Base-by-base conservation (phyloP, 2,888 invertebrate species). In the Oxystoma pomonae region DNA sequence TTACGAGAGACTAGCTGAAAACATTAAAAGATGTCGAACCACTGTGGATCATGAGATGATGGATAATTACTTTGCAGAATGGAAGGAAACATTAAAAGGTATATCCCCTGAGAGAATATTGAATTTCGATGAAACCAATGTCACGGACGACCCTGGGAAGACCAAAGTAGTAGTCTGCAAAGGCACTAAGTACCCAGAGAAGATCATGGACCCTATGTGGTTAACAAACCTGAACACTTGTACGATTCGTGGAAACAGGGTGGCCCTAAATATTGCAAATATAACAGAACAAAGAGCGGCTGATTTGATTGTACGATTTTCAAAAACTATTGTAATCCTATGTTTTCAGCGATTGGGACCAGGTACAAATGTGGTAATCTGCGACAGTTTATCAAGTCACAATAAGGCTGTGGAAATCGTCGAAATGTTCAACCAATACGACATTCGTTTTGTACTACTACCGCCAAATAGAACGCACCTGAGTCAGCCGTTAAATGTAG, bases 11-110 rank as follows among this genome's bases (percentile, higher is more conserved):
- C 52, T 67, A 21, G 52, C 62, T 55, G 53, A 61, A 16, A 67
- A 67, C 55, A 67, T 67, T 57, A 67, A 67, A 65, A 57, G 66
- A 55, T 55, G 60, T 17, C 59, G 62, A 56, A 65, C 67, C 12
- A 52, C 59, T 51, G 58, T 67, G 7, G 19, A 50, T 19, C 35
- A 35, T 35, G 35, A 35, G 20, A 35, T 51, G n/a, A 35, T 58
- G n/a, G 49, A 58, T 22, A 12, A n/a, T 12, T 58, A 58, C 17
- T 58, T 58, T 35, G 58, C 35, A 35, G 35, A 35, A 35, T 35
- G 3, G 35, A 35, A 35, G 35, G 35, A 35, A 35, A 7, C 35
- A 12, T 51, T 60, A 55, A 22, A 60, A 20, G 55, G 55, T 53
- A 19, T 55, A 49, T 16, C 18, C 16, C 60, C 60, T n/a, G 18